Base-by-base conservation (phyloP, 1,140 invertebrate genomes). In the Lepidurus apus region DNA sequence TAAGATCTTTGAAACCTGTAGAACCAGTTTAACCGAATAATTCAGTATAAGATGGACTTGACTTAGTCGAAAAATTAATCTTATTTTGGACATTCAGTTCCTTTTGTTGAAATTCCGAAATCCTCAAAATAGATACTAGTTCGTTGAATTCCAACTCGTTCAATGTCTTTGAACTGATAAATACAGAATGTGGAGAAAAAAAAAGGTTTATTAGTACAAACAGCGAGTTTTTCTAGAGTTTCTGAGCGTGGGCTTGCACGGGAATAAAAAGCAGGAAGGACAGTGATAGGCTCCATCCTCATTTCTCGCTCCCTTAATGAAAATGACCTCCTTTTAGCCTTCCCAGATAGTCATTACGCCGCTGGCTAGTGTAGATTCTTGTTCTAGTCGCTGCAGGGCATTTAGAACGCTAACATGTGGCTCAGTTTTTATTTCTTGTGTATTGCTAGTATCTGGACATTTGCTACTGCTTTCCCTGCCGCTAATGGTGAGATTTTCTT, bases 271-370 rank as follows among this genome's bases (percentile, higher is more conserved):
- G 8, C 53, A 21, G 53, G 53, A 65, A 65, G 53, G 53, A 65
- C 17, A 17, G n/a, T 65, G 21, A 13, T 65, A 65, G 53, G 53
- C 53, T 17, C 53, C 53, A 65, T 65, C 53, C 53, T 65, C 53
- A 65, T 65, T n/a, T 65, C 53, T 65, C 17, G 21, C 17, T 65
- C 21, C 53, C 53, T 65, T 65, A 65, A 65, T 65, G 53, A 65
- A 21, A 65, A 65, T 21, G 53, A 65, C 53, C 53, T 65, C 21
- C 53, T 65, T 65, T 9, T n/a, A 65, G 53, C 21, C 13, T 7
- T 65, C 53, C 9, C 17, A 9, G 17, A 11, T 65, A 34, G 53
- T 65, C 17, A 65, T 17, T n/a, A n/a, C 53, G 53, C 53, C 8
- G 13, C n/a, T 65, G 53, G 13, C 17, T n/a, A 65, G 7, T 5